Percentiles rank a stretch among this genome's conserved stretches.
phyloP scores from a whole-genome alignment of 2,113 vertebrate species.

The Larimichthys crocea region DNA sequence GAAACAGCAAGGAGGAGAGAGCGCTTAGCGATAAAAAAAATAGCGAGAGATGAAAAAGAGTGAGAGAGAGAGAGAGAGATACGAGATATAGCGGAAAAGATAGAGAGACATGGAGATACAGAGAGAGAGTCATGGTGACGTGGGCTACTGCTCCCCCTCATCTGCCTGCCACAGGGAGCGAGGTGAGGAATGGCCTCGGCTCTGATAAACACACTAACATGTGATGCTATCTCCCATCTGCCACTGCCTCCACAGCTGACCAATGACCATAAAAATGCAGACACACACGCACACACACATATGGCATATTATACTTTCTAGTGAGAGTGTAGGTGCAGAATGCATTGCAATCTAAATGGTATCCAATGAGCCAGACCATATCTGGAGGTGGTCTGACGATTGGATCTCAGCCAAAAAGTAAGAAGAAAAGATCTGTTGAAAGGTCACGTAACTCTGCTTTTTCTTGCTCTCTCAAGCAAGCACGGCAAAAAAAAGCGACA shows the following conservation, averaged over 20 bases:
- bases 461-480: neutral
- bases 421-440: neutral
- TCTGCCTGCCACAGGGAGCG: constrained; percentile 44
- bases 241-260: constrained; percentile 37
- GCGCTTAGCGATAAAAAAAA: constrained; percentile 6
- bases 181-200: constrained; percentile 55
- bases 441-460: neutral
- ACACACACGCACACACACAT: neutral
- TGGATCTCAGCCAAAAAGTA: neutral
- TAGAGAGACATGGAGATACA: too few species aligned
- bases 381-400: neutral
- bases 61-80: neutral
- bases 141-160: constrained; percentile 45
- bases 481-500: neutral
- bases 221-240: constrained; percentile 52
- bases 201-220: constrained; percentile 70
- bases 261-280: constrained; percentile 39
- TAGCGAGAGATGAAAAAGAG: neutral
- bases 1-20: constrained; percentile 25
- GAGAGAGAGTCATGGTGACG: constrained; percentile 33
- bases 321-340: neutral
- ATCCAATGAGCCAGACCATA: neutral
- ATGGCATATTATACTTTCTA: neutral
- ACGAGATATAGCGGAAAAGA: constrained; percentile 5
- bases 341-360: neutral